Evolutionary conservation across 2,797 vertebrate genomes (phyloP).

Genomic region (Liasis olivaceus): DNA sequence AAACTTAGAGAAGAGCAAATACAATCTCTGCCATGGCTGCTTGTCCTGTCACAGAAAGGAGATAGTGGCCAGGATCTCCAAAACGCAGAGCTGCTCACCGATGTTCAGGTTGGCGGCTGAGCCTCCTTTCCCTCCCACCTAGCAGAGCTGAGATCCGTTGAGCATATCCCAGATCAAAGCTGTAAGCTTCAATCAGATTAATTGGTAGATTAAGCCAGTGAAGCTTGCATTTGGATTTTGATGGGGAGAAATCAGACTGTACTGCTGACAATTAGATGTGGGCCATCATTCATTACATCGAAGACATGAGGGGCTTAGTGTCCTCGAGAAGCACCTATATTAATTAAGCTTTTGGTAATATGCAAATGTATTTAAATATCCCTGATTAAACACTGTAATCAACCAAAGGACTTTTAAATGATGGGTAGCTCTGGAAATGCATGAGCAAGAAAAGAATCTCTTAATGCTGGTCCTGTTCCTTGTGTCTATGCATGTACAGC

Average conservation of each 20-base stretch:
- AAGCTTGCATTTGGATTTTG: neutral
- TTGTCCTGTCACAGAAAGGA: no score
- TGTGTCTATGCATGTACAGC: neutral
- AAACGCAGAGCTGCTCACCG: no score
- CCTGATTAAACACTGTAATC: neutral
- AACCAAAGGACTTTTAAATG: neutral
- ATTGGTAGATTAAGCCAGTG: neutral
- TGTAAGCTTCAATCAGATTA: neutral
- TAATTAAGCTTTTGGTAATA: neutral
- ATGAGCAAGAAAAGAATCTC: neutral
- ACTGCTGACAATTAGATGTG: neutral
- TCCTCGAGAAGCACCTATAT: neutral
- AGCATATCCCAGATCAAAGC: neutral
- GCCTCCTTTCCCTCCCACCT: no score
- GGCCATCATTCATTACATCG: neutral
- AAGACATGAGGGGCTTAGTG: neutral
- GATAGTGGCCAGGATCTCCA: no score
- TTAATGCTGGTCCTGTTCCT: neutral
- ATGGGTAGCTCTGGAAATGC: neutral
- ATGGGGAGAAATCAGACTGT: neutral
- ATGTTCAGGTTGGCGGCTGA: no score
- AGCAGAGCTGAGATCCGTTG: neutral
- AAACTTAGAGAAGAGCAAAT: no score
- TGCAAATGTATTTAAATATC: conserved; percentile 6
- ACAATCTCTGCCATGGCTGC: no score